phyloP scores from a whole-genome alignment of 2,113 vertebrate genomes.

The Sylvilagus bachmani region DNA sequence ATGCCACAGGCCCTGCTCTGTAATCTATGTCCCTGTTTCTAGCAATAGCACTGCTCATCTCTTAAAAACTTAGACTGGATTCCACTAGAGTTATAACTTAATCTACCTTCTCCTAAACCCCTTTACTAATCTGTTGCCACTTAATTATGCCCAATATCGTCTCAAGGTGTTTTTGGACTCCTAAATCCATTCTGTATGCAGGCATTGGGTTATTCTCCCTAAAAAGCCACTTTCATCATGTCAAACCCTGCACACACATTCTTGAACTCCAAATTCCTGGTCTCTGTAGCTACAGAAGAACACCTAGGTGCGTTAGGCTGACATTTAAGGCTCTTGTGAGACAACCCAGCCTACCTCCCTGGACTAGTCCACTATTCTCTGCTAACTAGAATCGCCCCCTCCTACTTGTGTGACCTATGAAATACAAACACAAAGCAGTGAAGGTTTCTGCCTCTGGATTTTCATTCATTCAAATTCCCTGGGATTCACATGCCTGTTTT shows the following conservation, averaged over 20 bases:
- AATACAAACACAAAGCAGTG: neutral
- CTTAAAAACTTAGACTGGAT: neutral
- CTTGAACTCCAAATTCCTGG: neutral
- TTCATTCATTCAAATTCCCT: conserved; percentile 32
- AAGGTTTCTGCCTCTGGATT: neutral
- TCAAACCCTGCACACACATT: neutral
- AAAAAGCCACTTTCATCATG: neutral
- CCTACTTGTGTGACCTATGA: neutral
- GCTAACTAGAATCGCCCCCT: neutral
- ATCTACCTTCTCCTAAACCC: neutral
- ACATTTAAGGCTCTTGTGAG: neutral
- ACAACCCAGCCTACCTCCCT: neutral
- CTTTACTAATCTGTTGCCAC: neutral
- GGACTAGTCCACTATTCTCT: neutral
- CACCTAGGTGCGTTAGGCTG: neutral
- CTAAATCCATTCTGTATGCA: neutral
- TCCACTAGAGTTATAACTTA: neutral
- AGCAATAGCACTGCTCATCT: neutral
- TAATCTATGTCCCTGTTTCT: neutral
- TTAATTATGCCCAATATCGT: neutral
- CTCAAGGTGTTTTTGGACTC: neutral
- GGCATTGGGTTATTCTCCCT: neutral
- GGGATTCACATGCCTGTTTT: neutral
- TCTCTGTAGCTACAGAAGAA: neutral
- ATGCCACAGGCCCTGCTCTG: neutral